phyloP scores from a whole-genome alignment of 2,888 invertebrate genomes.

The Ormyrus nitidulus region DNA sequence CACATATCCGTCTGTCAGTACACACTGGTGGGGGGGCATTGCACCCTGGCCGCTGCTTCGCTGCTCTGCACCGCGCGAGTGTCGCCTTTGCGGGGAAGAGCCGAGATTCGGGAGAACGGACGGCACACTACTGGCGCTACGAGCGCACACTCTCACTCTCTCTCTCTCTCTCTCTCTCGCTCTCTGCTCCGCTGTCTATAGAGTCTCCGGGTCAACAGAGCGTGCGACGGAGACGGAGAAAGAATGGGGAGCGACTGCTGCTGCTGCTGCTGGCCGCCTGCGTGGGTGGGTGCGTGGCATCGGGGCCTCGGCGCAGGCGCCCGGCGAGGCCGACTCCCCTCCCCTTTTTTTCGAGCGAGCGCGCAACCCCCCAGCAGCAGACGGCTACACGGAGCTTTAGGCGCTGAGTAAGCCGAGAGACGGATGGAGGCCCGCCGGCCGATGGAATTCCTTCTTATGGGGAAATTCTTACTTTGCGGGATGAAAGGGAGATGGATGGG shows the following conservation, averaged over 20 bases:
- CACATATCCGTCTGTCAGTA: too few relatives aligned
- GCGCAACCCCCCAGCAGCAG: not conserved
- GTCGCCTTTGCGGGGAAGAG: too few relatives aligned
- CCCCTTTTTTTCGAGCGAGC: slow-evolving; percentile 63
- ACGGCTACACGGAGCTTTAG: slow-evolving; percentile 26
- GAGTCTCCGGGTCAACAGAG: slow-evolving; percentile 56
- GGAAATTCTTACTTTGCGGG: too few relatives aligned
- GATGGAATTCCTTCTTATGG: not conserved
- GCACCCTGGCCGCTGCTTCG: too few relatives aligned
- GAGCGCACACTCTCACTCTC: not conserved
- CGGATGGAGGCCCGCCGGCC: not conserved
- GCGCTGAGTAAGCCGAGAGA: not conserved
- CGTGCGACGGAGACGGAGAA: slow-evolving; percentile 42
- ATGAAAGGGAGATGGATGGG: too few relatives aligned
- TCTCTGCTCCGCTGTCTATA: slow-evolving; percentile 28
- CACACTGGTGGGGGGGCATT: too few relatives aligned
- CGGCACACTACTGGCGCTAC: not conserved
- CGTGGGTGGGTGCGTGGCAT: slow-evolving; percentile 63
- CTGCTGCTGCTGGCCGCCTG: slow-evolving; percentile 60
- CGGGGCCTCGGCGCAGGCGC: slow-evolving; percentile 74
- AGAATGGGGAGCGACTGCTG: not conserved
- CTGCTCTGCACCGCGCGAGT: too few relatives aligned
- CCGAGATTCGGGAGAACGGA: not conserved
- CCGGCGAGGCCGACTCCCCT: not conserved
- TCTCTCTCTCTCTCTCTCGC: too few relatives aligned